Percentiles rank a stretch among this genome's conserved stretches.
These are phyloP conservation scores for Andrena marginata DNA, from an alignment of 2,888 invertebrate genomes.

Conservation along the genomic window DNA sequence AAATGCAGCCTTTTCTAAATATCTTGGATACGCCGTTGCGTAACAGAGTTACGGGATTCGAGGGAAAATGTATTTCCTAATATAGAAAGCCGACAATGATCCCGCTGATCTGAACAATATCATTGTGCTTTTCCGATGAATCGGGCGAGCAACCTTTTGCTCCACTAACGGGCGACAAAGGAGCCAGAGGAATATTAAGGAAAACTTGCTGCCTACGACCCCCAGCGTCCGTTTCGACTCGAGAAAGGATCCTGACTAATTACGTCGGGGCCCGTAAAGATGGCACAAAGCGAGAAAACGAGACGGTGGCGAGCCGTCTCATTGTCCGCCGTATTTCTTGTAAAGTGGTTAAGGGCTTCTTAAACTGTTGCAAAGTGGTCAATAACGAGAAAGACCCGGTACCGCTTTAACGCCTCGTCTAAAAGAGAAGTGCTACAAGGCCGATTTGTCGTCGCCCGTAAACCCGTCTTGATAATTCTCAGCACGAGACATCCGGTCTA, in stretches of 20 bases:
- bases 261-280: slow-evolving; percentile 41
- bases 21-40: too few species aligned
- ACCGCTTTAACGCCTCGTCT: slow-evolving; percentile 52
- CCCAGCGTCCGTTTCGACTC: slow-evolving; percentile 21
- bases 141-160: slow-evolving; percentile 20
- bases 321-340: slow-evolving; percentile 52
- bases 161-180: slow-evolving; percentile 42
- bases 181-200: slow-evolving; percentile 30
- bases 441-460: slow-evolving; percentile 70
- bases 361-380: slow-evolving; percentile 59
- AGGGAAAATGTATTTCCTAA: neutral
- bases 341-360: slow-evolving; percentile 48
- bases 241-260: slow-evolving; percentile 55
- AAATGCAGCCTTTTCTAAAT: too few species aligned
- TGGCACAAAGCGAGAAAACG: slow-evolving; percentile 61
- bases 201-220: slow-evolving; percentile 34
- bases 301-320: slow-evolving; percentile 32
- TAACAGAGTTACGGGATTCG: neutral
- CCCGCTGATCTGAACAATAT: slow-evolving; percentile 29
- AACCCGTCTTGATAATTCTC: slow-evolving; percentile 76
- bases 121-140: slow-evolving; percentile 43
- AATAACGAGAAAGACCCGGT: slow-evolving; percentile 61
- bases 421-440: slow-evolving; percentile 52
- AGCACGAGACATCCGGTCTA: slow-evolving; percentile 81
- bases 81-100: slow-evolving; percentile 16